Conservation (phyloP, 2,113 vertebrate genomes). For the Neolamprologus cancellatus region DNA sequence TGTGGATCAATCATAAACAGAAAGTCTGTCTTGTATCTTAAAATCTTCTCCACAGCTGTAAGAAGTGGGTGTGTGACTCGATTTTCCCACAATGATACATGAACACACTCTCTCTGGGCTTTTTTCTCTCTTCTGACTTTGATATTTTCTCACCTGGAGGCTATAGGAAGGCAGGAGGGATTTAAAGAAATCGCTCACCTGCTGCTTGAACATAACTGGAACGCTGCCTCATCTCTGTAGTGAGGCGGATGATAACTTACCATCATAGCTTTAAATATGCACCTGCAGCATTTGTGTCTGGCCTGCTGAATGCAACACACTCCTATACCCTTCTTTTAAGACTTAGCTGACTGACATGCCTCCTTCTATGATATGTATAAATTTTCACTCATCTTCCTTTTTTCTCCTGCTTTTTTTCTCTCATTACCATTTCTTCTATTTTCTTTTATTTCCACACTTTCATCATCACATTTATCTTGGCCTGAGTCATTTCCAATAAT, state of each 20-base stretch:
- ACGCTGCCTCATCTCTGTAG: neutral
- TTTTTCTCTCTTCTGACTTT: neutral
- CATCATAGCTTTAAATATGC: neutral
- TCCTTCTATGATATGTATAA: neutral
- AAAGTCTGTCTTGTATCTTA: neutral
- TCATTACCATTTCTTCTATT: neutral
- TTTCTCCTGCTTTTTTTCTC: neutral
- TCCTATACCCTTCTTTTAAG: neutral
- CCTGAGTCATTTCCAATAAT: neutral
- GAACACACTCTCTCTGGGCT: neutral
- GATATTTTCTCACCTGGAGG: constrained; percentile 28
- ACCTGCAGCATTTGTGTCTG: neutral
- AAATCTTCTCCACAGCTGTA: neutral
- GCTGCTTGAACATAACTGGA: neutral
- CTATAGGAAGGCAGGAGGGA: neutral
- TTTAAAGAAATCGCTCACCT: neutral
- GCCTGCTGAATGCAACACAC: neutral
- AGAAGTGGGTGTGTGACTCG: neutral
- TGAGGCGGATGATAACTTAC: neutral
- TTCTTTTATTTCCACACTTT: neutral
- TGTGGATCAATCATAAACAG: neutral
- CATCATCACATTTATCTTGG: neutral
- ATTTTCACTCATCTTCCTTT: neutral
- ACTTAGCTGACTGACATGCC: neutral
- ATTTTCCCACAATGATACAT: neutral